Base-by-base conservation (phyloP, 2,113 vertebrate species). In the Thomomys bottae region DNA sequence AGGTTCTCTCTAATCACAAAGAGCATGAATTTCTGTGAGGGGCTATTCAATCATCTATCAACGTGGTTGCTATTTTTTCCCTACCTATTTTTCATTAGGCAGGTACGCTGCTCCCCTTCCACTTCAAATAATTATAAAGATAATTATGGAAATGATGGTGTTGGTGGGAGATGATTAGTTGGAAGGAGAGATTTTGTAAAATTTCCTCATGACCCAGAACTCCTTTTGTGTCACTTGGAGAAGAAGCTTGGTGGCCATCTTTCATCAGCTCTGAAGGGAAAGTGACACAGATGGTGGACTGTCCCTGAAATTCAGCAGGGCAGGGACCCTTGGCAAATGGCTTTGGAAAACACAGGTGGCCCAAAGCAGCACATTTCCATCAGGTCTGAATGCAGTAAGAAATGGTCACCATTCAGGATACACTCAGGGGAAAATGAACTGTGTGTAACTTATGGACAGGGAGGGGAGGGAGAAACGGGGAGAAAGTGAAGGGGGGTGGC, bases 71-170 rank as follows among this genome's bases (percentile, higher is more conserved):
- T 94, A 59, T 79, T 89, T 91, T 89, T 40, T 28, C 40, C 28
- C 75, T 71, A 42, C 40, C 90, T 67, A 26, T 34, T 91, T 78
- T 93, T 95, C 90, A 93, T 92, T 77, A 94, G 73, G 83, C 57
- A 90, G 63, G 45, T 83, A 76, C 21, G 57, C 24, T 26, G 61
- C 38, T 90, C 76, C 49, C 42, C 85, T 90, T 72, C 88, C 93
- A 94, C 92, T 94, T 95, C 76, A 94, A 88, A 90, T 96, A 88
- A 95, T 96, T 91, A 92, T 64, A 71, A 87, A 93, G 93, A 90
- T 90, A 96, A 93, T 93, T 95, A 93, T 90, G 93, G 92, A 94
- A 94, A 95, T 84, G 76, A 87, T 57, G 84, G 49, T n/a, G 49
- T 26, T 36, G 78, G 61, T 88, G 57, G 20, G 79, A 76, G 85